phyloP scores from a whole-genome alignment of 2,888 invertebrate species.

The Megaustenia siamemsis region DNA sequence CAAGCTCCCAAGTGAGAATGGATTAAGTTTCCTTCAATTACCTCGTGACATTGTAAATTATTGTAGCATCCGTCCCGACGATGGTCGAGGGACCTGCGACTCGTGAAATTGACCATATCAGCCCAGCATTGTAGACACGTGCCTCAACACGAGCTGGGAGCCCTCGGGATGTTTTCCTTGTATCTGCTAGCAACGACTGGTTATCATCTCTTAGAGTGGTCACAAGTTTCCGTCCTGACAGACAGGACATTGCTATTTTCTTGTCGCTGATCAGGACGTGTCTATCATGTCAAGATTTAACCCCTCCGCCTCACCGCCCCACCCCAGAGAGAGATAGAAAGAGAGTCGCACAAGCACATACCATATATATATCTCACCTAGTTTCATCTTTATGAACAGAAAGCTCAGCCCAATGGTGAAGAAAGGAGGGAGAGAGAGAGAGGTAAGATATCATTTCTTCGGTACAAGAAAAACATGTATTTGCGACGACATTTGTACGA shows the following conservation, averaged over 20 bases:
- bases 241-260: background rate
- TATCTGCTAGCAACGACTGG: background rate
- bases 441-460: too few species aligned
- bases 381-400: background rate
- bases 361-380: background rate
- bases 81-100: background rate
- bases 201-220: constrained; percentile 22
- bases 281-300: background rate
- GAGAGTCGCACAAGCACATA: background rate
- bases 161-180: constrained; percentile 28
- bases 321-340: background rate
- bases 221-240: background rate
- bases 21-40: constrained; percentile 34
- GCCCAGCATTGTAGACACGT: constrained; percentile 28
- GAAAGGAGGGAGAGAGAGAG: too few species aligned
- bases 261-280: background rate
- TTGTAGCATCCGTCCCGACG: background rate
- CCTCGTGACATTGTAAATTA: constrained; percentile 29
- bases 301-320: background rate
- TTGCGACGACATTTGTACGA: too few species aligned
- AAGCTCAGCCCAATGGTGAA: too few species aligned
- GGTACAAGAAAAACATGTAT: too few species aligned
- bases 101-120: constrained; percentile 44
- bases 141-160: background rate
- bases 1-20: background rate